phyloP scores from a whole-genome alignment of 2,113 vertebrate species.

The Pseudopodoces humilis region DNA sequence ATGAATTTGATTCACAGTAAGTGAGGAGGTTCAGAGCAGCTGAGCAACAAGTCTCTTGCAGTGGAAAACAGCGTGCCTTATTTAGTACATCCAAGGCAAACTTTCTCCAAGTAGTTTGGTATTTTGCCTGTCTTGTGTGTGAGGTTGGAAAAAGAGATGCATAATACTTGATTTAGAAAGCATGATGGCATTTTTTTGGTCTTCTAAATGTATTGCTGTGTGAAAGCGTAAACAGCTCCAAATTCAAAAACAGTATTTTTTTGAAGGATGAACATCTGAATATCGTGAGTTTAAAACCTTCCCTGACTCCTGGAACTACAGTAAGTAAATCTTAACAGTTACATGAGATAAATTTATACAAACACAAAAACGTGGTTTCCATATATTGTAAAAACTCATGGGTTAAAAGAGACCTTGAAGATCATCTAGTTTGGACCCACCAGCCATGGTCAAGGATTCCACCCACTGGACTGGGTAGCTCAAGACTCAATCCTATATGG shows the following conservation, averaged over 20 bases:
- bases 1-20: background rate
- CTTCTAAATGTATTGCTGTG: background rate
- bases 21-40: background rate
- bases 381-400: fast-evolving
- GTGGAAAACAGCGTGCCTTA: background rate
- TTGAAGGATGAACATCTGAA: background rate
- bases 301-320: background rate
- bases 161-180: background rate
- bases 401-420: background rate
- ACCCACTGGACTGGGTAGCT: background rate
- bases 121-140: background rate
- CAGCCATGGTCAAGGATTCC: background rate
- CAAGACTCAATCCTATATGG: no score
- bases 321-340: background rate
- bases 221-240: background rate
- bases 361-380: background rate
- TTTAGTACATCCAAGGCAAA: background rate
- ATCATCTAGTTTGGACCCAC: background rate
- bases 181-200: background rate
- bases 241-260: background rate
- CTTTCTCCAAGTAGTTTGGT: background rate
- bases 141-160: background rate
- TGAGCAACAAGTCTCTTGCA: background rate
- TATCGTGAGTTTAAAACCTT: background rate
- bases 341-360: background rate